These are phyloP conservation scores for Tetranychus piercei DNA, from an alignment of 2,888 invertebrate genomes.

Conservation along the genomic window DNA sequence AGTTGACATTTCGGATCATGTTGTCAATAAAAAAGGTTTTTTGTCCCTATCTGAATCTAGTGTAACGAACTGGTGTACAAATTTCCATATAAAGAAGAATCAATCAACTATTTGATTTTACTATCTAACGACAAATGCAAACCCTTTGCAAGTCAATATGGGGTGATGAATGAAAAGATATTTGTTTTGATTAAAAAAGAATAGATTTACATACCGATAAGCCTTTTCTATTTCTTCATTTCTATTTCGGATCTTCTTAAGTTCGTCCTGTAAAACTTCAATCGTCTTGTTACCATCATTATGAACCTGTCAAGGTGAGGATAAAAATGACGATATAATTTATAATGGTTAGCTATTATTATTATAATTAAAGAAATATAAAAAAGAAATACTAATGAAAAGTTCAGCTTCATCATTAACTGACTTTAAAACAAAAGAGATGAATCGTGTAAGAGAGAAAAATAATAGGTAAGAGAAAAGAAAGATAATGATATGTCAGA, in stretches of 20 bases:
- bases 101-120: too few relatives aligned
- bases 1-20: too few relatives aligned
- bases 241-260: constrained; percentile 26
- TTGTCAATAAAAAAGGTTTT: too few relatives aligned
- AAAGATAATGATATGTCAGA: neutral
- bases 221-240: constrained; percentile 32
- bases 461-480: too few relatives aligned
- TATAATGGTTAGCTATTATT: constrained; percentile 4
- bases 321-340: neutral
- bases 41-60: too few relatives aligned
- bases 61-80: too few relatives aligned
- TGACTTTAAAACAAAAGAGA: neutral
- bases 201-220: constrained; percentile 27
- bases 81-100: too few relatives aligned
- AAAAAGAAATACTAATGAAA: neutral
- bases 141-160: too few relatives aligned
- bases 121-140: too few relatives aligned
- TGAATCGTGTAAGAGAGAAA: too few relatives aligned
- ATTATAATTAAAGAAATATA: constrained; percentile 5
- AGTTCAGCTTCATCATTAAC: neutral
- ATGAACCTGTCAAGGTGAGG: constrained; percentile 7
- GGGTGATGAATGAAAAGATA: neutral
- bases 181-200: neutral
- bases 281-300: constrained; percentile 23
- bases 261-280: constrained; percentile 31